These are phyloP conservation scores for Gymnosoma rotundatum DNA, from an alignment of 2,888 invertebrate genomes.

Conservation along the genomic window DNA sequence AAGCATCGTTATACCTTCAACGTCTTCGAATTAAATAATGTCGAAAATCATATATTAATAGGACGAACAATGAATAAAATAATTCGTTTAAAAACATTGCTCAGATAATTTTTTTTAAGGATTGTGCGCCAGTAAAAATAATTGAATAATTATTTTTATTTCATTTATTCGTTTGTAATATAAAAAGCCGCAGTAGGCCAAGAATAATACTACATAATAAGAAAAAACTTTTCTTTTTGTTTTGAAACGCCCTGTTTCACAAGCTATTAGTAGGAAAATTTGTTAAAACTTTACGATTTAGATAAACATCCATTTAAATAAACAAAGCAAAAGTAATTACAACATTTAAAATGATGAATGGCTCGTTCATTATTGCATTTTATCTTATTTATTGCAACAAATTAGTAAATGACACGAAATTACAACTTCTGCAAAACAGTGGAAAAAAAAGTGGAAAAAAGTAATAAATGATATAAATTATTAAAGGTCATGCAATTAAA, in stretches of 20 bases:
- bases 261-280: neutral
- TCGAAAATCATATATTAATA: too few relatives aligned
- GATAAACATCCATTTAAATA: conserved; percentile 15
- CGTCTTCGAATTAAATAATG: too few relatives aligned
- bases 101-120: too few relatives aligned
- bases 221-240: neutral
- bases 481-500: conserved; percentile 38
- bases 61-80: too few relatives aligned
- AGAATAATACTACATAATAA: too few relatives aligned
- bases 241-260: neutral
- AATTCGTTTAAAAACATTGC: too few relatives aligned
- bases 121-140: too few relatives aligned
- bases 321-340: conserved; percentile 39
- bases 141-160: too few relatives aligned
- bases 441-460: conserved; percentile 13
- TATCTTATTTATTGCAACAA: conserved; percentile 12
- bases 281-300: neutral
- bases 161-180: too few relatives aligned
- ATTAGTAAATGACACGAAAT: conserved; percentile 29
- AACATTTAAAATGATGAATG: conserved; percentile 51
- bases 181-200: too few relatives aligned
- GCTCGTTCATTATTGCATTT: conserved; percentile 1
- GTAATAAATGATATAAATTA: conserved; percentile 18
- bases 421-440: neutral
- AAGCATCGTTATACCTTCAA: too few relatives aligned